A percentile compares a stretch with the other conserved stretches of the same genome.
phyloP scores from a whole-genome alignment of 2,113 vertebrate species.

The Antidorcas marsupialis region DNA sequence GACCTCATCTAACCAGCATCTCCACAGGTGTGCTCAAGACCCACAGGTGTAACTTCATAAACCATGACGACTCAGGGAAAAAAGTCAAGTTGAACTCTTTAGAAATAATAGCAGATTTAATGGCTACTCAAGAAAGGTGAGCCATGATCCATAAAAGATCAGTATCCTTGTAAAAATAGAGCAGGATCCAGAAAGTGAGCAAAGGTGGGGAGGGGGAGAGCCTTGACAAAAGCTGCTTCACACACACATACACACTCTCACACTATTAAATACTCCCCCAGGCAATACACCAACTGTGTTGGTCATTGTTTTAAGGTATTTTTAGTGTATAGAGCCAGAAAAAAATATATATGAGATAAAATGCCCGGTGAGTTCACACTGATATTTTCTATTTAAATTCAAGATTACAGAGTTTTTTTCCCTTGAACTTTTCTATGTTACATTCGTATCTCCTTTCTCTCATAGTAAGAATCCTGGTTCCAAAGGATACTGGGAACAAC shows the following conservation, averaged over 20 bases:
- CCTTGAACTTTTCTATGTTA: neutral
- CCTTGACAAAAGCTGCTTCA: neutral
- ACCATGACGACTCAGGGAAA: neutral
- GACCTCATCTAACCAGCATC: neutral
- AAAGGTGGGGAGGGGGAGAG: neutral
- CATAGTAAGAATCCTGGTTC: neutral
- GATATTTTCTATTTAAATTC: neutral
- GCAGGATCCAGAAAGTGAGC: neutral
- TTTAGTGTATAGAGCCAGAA: neutral
- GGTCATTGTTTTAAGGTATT: neutral
- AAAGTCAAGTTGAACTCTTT: neutral
- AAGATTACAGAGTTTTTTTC: neutral
- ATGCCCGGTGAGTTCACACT: neutral
- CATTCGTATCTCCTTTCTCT: neutral
- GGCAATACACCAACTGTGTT: too few species aligned
- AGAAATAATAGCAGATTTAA: neutral
- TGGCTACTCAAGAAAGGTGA: neutral
- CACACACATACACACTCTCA: neutral
- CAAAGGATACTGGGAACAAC: neutral
- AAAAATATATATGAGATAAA: neutral
- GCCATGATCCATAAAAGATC: neutral
- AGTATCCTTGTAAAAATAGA: neutral
- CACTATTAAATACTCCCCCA: neutral
- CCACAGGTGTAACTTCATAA: neutral
- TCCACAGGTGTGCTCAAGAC: neutral